These are phyloP conservation scores for Silurus glanis DNA, from an alignment of 2,113 vertebrate species.

Conservation along the genomic window DNA sequence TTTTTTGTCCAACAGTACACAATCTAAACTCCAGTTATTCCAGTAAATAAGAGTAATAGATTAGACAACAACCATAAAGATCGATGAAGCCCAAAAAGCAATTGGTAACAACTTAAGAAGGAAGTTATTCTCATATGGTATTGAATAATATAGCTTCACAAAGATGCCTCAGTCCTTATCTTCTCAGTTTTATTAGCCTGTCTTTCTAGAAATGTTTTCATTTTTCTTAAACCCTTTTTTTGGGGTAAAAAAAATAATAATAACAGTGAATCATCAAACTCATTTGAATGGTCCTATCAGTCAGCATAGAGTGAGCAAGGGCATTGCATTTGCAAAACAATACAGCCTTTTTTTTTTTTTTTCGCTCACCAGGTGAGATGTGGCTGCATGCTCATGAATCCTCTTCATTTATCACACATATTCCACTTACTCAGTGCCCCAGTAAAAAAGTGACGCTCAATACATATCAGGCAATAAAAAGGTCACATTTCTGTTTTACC, in stretches of 20 bases:
- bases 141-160: not conserved
- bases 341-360: constrained; percentile 50
- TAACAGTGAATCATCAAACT: constrained; percentile 36
- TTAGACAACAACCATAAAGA: not conserved
- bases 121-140: not conserved
- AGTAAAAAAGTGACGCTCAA: constrained; percentile 48
- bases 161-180: not conserved
- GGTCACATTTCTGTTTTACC: constrained; percentile 37
- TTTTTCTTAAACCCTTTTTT: not conserved
- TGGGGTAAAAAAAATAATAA: not conserved
- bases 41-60: not conserved
- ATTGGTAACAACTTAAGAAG: not conserved
- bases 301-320: not conserved
- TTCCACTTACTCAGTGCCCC: constrained; percentile 38
- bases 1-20: not conserved
- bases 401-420: constrained; percentile 54
- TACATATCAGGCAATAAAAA: constrained; percentile 46
- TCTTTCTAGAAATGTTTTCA: not conserved
- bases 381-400: constrained; percentile 42
- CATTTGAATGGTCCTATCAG: constrained; percentile 25
- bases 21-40: not conserved
- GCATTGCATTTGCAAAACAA: constrained; percentile 47
- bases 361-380: constrained; percentile 36
- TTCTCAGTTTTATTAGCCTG: not conserved
- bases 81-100: not conserved